These are phyloP conservation scores for Xenus cinereus DNA, from an alignment of 2,113 vertebrate species.

Conservation along the genomic window DNA sequence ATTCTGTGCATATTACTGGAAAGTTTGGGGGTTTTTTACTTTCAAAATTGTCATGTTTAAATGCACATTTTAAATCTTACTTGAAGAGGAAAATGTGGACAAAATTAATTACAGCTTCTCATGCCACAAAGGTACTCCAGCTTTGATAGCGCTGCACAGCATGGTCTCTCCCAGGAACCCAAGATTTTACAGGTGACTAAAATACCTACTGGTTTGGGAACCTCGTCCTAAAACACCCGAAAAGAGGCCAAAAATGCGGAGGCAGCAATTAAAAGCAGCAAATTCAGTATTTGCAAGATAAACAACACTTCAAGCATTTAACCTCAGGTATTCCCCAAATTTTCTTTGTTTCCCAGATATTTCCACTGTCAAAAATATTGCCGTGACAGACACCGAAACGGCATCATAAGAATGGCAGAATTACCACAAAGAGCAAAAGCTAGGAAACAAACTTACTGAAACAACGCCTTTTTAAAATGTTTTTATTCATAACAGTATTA, in stretches of 20 bases:
- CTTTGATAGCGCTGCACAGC: background rate
- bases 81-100: background rate
- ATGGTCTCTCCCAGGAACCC: background rate
- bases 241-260: background rate
- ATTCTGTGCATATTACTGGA: background rate
- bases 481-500: slow-evolving; percentile 99
- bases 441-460: slow-evolving; percentile 25
- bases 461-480: slow-evolving; percentile 76
- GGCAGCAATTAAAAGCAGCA: background rate
- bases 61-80: background rate
- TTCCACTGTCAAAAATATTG: background rate
- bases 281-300: background rate
- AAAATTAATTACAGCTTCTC: background rate
- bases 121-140: background rate
- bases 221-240: background rate
- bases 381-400: background rate
- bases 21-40: background rate
- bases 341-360: background rate
- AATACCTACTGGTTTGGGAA: background rate
- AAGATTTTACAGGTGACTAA: background rate
- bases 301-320: background rate
- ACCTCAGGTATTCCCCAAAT: background rate
- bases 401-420: background rate
- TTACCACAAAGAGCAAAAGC: background rate
- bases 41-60: background rate